Conservation (phyloP, 30 jellyfish, hydroid and myxozoan genomes). For the Aurelia aurita region DNA sequence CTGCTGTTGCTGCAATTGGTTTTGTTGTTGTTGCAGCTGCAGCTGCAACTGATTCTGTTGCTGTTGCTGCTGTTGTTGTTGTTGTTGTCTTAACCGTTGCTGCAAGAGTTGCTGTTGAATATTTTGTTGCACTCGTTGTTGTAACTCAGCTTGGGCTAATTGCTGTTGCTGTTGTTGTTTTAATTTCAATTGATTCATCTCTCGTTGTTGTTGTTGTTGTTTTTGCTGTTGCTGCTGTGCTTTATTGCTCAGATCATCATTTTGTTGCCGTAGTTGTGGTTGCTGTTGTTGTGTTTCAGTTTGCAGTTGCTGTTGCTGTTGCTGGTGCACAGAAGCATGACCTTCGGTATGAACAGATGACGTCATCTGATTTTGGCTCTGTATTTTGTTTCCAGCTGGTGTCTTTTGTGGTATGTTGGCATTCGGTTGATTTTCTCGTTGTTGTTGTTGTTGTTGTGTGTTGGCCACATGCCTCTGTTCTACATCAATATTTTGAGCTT, state of each 20-base stretch:
- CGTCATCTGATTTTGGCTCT: too few species aligned
- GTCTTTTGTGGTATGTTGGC: neutral
- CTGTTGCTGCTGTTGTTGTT: neutral
- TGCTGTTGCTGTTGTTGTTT: conserved; percentile 52
- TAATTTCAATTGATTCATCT: conserved; percentile 1
- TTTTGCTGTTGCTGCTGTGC: neutral
- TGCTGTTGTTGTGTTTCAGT: conserved; percentile 2
- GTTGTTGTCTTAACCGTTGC: neutral
- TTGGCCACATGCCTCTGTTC: too few species aligned
- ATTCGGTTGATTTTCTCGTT: neutral
- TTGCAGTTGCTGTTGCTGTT: conserved; percentile 18
- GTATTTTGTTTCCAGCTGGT: too few species aligned
- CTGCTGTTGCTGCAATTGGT: conserved; percentile 23
- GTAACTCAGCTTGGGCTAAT: neutral
- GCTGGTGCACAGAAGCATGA: conserved; percentile 26
- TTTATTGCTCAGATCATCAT: too few species aligned
- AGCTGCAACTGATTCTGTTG: neutral
- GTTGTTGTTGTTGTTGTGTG: conserved; percentile 1
- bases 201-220: conserved; percentile 18
- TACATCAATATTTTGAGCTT: too few species aligned
- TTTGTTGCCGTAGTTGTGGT: conserved; percentile 41
- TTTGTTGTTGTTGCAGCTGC: conserved; percentile 1
- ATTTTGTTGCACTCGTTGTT: conserved; percentile 16
- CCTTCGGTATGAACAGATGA: too few species aligned
- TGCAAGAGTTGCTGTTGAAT: neutral